Evolutionary conservation across 1,140 invertebrate genomes (phyloP).

Genomic region (Rhagoletis zephyria): DNA sequence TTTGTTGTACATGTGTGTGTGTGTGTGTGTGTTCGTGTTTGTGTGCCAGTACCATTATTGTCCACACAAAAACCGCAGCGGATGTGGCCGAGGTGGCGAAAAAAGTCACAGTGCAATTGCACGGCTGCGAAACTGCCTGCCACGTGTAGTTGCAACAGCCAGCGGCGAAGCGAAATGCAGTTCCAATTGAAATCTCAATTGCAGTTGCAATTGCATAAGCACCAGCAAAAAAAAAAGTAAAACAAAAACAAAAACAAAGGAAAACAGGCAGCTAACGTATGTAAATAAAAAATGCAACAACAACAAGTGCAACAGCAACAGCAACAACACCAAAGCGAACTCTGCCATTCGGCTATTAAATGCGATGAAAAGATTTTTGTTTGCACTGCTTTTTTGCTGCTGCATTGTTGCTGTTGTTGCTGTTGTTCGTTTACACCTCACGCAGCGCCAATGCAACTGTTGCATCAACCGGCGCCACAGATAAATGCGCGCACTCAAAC

Average conservation of each 20-base stretch:
- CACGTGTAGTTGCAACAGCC: constrained; percentile 30
- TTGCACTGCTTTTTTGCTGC: constrained; percentile 7
- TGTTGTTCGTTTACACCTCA: constrained; percentile 34
- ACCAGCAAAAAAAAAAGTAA: not conserved
- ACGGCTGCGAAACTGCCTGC: constrained; percentile 5
- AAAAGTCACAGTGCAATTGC: constrained; percentile 25
- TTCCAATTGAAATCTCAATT: constrained; percentile 27
- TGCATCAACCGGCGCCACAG: constrained; percentile 26
- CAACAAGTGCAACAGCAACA: not conserved
- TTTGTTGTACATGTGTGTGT: not conserved
- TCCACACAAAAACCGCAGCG: constrained; percentile 39
- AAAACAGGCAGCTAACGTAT: not conserved
- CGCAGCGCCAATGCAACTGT: constrained; percentile 46
- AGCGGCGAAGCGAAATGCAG: constrained; percentile 5
- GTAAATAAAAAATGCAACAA: not conserved
- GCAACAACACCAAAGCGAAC: not conserved
- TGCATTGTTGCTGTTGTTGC: not conserved
- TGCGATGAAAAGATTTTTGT: constrained; percentile 36
- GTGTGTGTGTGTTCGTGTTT: not conserved
- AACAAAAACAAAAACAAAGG: not conserved
- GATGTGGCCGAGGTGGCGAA: constrained; percentile 12
- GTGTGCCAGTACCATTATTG: not conserved
- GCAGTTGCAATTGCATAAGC: constrained; percentile 29
- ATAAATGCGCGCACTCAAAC: not conserved
- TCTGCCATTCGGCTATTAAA: constrained; percentile 15